Percentiles rank a stretch among this genome's conserved stretches.
Conservation (phyloP, 2,888 invertebrate genomes). For the Ornithoptera priamus region DNA sequence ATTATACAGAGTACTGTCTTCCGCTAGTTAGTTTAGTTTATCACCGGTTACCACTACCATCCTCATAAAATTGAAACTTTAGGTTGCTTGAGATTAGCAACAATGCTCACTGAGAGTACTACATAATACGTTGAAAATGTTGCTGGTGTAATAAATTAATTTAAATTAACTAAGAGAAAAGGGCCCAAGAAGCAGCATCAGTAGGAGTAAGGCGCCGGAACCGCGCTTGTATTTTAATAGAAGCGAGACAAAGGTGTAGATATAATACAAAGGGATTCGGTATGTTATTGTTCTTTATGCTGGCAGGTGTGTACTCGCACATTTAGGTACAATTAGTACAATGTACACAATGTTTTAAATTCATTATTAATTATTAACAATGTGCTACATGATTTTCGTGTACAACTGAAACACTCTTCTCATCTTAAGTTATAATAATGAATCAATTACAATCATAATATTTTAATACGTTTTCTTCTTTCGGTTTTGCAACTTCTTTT, state of each 20-base stretch:
- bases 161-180: slow-evolving; percentile 72
- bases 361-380: slow-evolving; percentile 1
- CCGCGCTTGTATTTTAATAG: slow-evolving; percentile 65
- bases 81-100: neutral
- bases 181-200: slow-evolving; percentile 58
- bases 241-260: slow-evolving; percentile 64
- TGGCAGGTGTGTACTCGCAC: slow-evolving; percentile 34
- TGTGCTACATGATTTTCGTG: neutral
- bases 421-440: too few relatives aligned
- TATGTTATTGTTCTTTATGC: slow-evolving; percentile 56
- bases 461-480: too few relatives aligned
- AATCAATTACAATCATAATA: too few relatives aligned
- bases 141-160: slow-evolving; percentile 69
- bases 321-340: slow-evolving; percentile 35
- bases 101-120: neutral
- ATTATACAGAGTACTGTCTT: neutral
- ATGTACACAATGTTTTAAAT: neutral
- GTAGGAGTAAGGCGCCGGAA: slow-evolving; percentile 58
- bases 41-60: neutral
- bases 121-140: slow-evolving; percentile 28
- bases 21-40: neutral
- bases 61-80: neutral
- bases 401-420: too few relatives aligned
- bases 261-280: slow-evolving; percentile 58
- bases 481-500: too few relatives aligned